Conservation (phyloP, 2,888 invertebrate species). For the Serripes groenlandicus region DNA sequence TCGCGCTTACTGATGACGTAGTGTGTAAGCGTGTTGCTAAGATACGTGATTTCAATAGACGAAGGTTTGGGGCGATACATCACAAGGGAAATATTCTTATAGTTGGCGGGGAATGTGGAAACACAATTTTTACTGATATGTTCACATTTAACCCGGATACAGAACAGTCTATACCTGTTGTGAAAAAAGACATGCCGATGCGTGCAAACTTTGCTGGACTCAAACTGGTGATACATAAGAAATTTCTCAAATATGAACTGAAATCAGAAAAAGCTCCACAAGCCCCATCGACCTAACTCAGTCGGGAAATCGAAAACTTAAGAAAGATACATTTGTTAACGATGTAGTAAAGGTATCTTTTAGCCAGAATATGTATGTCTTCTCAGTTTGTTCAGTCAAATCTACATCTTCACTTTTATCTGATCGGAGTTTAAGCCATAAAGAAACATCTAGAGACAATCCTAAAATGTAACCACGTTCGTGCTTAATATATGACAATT, state of each 20-base stretch:
- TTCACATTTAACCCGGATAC: slow-evolving; percentile 70
- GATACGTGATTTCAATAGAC: slow-evolving; percentile 70
- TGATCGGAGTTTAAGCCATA: too few species aligned
- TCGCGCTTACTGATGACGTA: slow-evolving; percentile 68
- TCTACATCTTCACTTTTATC: too few species aligned
- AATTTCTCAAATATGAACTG: slow-evolving; percentile 65
- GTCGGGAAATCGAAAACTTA: too few species aligned
- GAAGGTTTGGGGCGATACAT: slow-evolving; percentile 72
- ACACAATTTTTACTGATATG: slow-evolving; percentile 68
- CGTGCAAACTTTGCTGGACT: slow-evolving; percentile 75
- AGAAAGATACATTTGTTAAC: too few species aligned
- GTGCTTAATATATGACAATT: too few species aligned
- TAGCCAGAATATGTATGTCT: too few species aligned
- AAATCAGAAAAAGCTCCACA: too few species aligned
- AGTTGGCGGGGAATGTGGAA: slow-evolving; percentile 72
- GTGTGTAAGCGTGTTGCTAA: slow-evolving; percentile 63
- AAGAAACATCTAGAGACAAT: too few species aligned
- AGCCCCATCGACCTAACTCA: too few species aligned
- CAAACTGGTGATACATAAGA: slow-evolving; percentile 76
- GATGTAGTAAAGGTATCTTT: too few species aligned
- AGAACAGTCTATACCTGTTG: slow-evolving; percentile 55
- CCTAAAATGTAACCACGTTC: too few species aligned
- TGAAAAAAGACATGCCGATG: slow-evolving; percentile 67
- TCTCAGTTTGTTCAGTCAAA: too few species aligned
- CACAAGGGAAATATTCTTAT: slow-evolving; percentile 71